phyloP scores from a whole-genome alignment of 1,140 invertebrate species.

The Scaptomyza montana region DNA sequence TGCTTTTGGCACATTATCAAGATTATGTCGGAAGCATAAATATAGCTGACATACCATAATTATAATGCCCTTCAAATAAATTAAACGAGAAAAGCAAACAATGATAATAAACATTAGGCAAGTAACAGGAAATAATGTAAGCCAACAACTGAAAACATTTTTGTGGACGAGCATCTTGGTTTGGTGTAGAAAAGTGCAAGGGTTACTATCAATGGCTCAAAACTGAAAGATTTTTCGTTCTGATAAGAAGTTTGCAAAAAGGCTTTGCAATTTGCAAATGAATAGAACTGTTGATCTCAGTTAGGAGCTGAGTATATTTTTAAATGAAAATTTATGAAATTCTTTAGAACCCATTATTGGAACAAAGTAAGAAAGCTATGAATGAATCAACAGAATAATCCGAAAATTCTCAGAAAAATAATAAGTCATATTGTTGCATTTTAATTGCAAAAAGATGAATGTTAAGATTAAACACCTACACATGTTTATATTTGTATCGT shows the following conservation, averaged over 20 bases:
- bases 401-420: no score
- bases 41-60: slow-evolving; percentile 29
- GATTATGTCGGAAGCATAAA: slow-evolving; percentile 12
- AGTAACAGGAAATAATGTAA: neutral
- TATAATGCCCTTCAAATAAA: slow-evolving; percentile 38
- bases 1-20: slow-evolving; percentile 15
- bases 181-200: slow-evolving; percentile 50
- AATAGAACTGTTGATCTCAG: slow-evolving; percentile 11
- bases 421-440: no score
- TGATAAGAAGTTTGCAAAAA: slow-evolving; percentile 10
- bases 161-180: slow-evolving; percentile 8
- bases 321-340: neutral
- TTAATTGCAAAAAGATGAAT: no score
- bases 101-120: neutral
- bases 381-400: no score
- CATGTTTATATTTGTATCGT: neutral
- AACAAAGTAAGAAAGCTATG: no score
- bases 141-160: slow-evolving; percentile 20
- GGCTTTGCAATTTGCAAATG: slow-evolving; percentile 10
- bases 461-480: no score
- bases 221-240: slow-evolving; percentile 3
- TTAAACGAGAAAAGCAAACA: slow-evolving; percentile 32
- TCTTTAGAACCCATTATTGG: neutral
- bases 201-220: slow-evolving; percentile 38
- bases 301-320: neutral